Conservation (phyloP, 2,113 vertebrate genomes). For the Pogona vitticeps region DNA sequence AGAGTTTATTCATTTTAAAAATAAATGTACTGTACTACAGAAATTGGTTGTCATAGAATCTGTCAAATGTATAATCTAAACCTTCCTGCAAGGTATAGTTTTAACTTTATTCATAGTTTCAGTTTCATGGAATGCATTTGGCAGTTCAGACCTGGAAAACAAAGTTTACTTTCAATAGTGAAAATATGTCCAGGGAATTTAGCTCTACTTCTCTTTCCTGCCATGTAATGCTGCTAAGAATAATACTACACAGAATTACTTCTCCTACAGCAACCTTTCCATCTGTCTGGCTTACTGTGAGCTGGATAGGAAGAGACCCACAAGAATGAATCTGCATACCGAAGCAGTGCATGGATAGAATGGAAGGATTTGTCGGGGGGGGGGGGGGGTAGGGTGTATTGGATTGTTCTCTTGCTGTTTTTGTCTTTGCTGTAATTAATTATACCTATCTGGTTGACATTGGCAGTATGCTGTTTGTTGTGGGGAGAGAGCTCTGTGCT, state of each 20-base stretch:
- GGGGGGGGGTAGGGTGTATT: neutral
- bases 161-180: neutral
- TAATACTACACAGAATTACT: neutral
- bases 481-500: neutral
- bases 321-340: neutral
- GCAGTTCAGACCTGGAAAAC: neutral
- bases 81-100: neutral
- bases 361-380: too few species aligned
- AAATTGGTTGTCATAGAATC: neutral
- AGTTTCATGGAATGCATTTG: neutral
- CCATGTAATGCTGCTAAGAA: neutral
- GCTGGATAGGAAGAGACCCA: neutral
- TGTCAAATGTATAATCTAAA: neutral
- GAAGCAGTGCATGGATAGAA: neutral
- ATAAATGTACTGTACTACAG: constrained; percentile 3
- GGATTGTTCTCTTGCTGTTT: neutral
- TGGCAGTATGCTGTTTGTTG: neutral
- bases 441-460: neutral
- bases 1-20: neutral
- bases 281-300: neutral
- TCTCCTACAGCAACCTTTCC: neutral
- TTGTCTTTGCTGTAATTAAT: neutral
- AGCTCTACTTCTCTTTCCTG: neutral
- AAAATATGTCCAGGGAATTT: neutral
- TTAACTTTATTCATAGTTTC: neutral